Base-by-base conservation (phyloP, 2,888 invertebrate genomes). In the Microctonus brassicae region DNA sequence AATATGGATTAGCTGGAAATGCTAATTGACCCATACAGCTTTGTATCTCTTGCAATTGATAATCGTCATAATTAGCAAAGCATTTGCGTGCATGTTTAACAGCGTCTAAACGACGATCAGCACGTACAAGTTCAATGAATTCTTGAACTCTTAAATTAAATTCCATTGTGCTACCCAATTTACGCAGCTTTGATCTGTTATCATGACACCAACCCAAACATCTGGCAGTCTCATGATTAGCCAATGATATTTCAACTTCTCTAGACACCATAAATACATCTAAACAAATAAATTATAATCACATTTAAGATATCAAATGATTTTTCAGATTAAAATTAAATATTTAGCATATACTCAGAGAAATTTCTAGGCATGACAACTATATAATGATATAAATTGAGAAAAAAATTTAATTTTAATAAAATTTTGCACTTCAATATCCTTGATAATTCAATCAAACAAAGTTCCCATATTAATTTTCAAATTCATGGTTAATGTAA, bases 201-300 rank as follows among this genome's bases (percentile, higher is more conserved):
- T 98, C 98, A 83, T 96, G 94, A 88, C 98, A 98, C 98, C 98
- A 98, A 74, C 94, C 91, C 72, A 98, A 91, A 86, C 97, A 97
- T 85, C 96, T 95, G 1, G 91, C 90, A 0, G 97, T 97, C 88
- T 97, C 96, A 69, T 92, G 93, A 73, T 91, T 91, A 2, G 91
- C 89, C 70, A 99, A 88, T 75, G 97, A 96, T 74, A 93, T 93
- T 86, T 98, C 98, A 7, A 98, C 95, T 83, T 94, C 94, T 13
- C 94, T 91, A 0, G 95, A 95, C 6, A 93, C 93, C 82, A 92
- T 90, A 86, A 95, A 96, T 72, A 96, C 95, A 82, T 95, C 98
- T 93, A 83, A 60, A 81, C 81, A 70, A n/a, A n/a, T n/a, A n/a
- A n/a, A n/a, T n/a, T n/a, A n/a, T n/a, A n/a, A n/a, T 29, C 7